Evolutionary conservation across 2,888 invertebrate species (phyloP).

Genomic region (Coelopa pilipes): DNA sequence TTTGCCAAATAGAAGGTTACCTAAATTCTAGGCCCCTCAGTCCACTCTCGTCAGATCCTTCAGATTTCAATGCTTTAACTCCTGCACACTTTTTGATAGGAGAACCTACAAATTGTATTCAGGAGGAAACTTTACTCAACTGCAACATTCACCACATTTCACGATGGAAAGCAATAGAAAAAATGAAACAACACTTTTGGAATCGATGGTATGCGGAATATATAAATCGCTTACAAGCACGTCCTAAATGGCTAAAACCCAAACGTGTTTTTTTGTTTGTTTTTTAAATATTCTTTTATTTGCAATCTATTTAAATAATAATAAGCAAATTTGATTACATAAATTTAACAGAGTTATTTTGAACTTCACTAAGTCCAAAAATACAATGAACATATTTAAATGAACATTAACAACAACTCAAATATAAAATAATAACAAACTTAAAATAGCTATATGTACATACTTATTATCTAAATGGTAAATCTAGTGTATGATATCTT

Average conservation of each 20-base stretch:
- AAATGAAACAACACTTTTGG: constrained; percentile 42
- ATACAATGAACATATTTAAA: too few relatives aligned
- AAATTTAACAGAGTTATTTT: too few relatives aligned
- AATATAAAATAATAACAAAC: too few relatives aligned
- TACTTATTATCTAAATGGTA: too few relatives aligned
- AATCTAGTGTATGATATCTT: too few relatives aligned
- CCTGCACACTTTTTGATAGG: constrained; percentile 35
- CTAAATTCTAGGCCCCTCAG: constrained; percentile 33
- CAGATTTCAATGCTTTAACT: constrained; percentile 25
- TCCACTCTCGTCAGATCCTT: constrained; percentile 31
- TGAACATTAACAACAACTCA: too few relatives aligned
- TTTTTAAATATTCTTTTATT: too few relatives aligned
- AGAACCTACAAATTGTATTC: constrained; percentile 30
- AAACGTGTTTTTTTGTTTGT: too few relatives aligned
- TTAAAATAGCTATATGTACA: too few relatives aligned
- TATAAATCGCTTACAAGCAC: constrained; percentile 36
- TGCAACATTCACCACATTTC: constrained; percentile 21
- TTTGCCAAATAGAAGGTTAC: constrained; percentile 32
- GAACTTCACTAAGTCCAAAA: too few relatives aligned
- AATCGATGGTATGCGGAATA: constrained; percentile 39
- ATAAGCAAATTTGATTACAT: too few relatives aligned
- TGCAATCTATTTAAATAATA: too few relatives aligned
- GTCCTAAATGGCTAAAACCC: constrained; percentile 37
- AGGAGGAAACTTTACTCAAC: constrained; percentile 34
- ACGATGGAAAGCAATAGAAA: constrained; percentile 38